A percentile compares a stretch with the other conserved stretches of the same genome.
phyloP scores from a whole-genome alignment of 2,797 vertebrate genomes.

The Schizothorax lantsangensis region DNA sequence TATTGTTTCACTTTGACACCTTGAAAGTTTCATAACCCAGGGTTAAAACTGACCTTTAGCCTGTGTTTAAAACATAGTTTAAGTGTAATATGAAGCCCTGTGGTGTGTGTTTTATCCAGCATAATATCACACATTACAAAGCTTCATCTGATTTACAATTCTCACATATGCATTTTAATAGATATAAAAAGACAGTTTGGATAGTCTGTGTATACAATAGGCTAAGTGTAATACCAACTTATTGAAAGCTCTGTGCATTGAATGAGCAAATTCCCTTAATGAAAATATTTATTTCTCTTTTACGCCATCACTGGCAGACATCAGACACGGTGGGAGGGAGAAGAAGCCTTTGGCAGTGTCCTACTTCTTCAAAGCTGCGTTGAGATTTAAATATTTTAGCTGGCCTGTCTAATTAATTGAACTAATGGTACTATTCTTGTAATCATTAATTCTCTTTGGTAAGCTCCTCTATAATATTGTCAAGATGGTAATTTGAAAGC shows the following conservation, averaged over 20 bases:
- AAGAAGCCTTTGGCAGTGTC: constrained; percentile 62
- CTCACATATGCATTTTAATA: neutral
- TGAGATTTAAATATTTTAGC: constrained; percentile 73
- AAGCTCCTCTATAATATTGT: constrained; percentile 60
- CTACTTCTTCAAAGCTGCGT: constrained; percentile 66
- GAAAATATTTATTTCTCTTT: constrained; percentile 39
- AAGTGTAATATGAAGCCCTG: neutral
- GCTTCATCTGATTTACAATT: neutral
- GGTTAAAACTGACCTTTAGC: neutral
- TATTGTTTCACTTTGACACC: neutral
- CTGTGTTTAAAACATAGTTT: neutral
- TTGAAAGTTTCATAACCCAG: neutral
- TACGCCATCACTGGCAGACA: constrained; percentile 49
- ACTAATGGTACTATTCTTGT: constrained; percentile 68
- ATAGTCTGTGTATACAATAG: neutral
- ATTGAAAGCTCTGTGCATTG: constrained; percentile 21
- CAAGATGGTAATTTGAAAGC: constrained; percentile 59
- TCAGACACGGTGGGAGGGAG: constrained; percentile 39
- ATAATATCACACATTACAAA: neutral
- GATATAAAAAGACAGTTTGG: constrained; percentile 4
- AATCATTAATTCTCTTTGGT: constrained; percentile 68
- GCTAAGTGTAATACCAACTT: constrained; percentile 12
- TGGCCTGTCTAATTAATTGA: constrained; percentile 67
- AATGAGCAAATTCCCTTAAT: constrained; percentile 46
- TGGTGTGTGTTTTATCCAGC: neutral